These are phyloP conservation scores for Muscicapa striata DNA, from an alignment of 2,797 vertebrate species.

Conservation along the genomic window DNA sequence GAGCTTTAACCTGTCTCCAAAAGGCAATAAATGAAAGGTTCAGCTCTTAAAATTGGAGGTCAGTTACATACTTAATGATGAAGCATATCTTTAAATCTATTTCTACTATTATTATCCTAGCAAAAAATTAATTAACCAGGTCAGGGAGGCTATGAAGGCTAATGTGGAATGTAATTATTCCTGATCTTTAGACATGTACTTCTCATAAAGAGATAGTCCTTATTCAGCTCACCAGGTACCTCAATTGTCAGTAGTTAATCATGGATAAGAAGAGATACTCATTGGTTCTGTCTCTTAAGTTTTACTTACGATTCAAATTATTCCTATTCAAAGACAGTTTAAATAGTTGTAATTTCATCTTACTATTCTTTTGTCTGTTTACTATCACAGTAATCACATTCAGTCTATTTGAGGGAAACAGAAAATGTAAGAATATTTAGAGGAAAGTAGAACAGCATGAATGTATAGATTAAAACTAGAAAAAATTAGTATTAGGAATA, in stretches of 20 bases:
- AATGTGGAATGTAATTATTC: conserved; percentile 83
- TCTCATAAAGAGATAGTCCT: conserved; percentile 78
- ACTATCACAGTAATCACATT: not conserved
- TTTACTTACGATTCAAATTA: conserved; percentile 57
- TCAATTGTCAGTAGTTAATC: conserved; percentile 77
- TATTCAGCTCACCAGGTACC: conserved; percentile 78
- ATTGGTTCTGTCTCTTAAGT: conserved; percentile 65
- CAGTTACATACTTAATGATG: conserved; percentile 81
- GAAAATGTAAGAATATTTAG: conserved; percentile 2
- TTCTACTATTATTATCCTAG: conserved; percentile 82
- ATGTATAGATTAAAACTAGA: not conserved
- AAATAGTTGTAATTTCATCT: conserved; percentile 53
- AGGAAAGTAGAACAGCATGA: not conserved
- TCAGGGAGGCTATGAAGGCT: conserved; percentile 78
- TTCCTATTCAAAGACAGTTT: conserved; percentile 56
- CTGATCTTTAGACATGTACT: conserved; percentile 80
- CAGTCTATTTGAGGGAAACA: conserved; percentile 47
- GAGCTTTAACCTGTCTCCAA: conserved; percentile 55
- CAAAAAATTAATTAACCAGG: conserved; percentile 86
- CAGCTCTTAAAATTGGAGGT: conserved; percentile 80
- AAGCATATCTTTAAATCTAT: conserved; percentile 82
- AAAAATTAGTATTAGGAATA: not conserved
- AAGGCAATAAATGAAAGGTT: conserved; percentile 78
- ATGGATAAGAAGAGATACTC: conserved; percentile 63
- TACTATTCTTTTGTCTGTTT: conserved; percentile 58